Evolutionary conservation across 2,113 vertebrate species (phyloP).

Genomic region (Felis chaus): DNA sequence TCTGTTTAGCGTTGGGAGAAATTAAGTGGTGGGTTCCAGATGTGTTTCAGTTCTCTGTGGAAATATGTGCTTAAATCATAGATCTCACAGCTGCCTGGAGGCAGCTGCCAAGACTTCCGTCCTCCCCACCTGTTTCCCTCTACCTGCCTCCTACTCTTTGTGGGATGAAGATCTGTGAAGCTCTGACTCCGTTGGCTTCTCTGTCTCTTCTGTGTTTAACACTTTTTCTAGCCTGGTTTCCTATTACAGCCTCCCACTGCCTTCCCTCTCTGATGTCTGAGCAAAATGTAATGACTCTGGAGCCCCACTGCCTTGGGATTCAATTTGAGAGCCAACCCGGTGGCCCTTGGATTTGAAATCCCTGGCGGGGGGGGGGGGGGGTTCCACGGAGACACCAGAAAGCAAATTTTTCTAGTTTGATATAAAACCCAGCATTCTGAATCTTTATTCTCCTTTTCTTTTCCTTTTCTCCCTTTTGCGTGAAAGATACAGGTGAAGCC

Average conservation of each 20-base stretch:
- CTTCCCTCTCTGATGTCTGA: background rate
- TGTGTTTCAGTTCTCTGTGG: conserved; percentile 60
- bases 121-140: too few relatives aligned
- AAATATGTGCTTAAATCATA: conserved; percentile 64
- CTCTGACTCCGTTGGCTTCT: background rate
- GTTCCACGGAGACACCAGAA: background rate
- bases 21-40: conserved; percentile 70
- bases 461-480: background rate
- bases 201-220: background rate
- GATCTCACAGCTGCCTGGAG: conserved; percentile 44
- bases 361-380: background rate
- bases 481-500: background rate
- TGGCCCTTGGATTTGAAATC: background rate
- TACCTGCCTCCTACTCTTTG: background rate
- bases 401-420: conserved; percentile 29
- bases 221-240: background rate
- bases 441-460: conserved; percentile 1
- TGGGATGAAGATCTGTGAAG: background rate
- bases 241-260: background rate
- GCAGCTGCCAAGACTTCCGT: background rate
- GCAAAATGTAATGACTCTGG: rapidly evolving
- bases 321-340: background rate
- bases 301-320: background rate
- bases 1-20: conserved; percentile 62
- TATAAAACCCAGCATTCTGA: conserved; percentile 21